Evolutionary conservation across 2,888 invertebrate genomes (phyloP), one percentile per base, ranked within the genome.

Genomic region (Campopleginae sp.): DNA sequence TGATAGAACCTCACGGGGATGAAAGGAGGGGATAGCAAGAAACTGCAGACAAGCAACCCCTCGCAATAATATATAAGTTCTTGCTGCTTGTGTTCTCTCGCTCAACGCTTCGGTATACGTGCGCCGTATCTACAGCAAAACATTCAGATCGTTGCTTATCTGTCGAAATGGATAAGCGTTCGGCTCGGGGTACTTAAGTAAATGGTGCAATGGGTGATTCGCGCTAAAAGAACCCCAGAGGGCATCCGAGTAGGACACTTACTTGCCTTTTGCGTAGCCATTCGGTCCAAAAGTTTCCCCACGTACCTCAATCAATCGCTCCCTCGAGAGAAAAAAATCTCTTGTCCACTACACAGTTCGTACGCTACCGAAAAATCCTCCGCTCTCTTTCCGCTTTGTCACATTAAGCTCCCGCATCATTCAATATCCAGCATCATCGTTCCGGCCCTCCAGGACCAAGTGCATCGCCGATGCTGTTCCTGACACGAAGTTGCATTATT

Each of bases 101-200:
- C 27, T 27, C 72, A 72, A 78, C 77, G 66, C 71, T 72, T 44
- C 14, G 33, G 33, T 70, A 12, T 51, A 71, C 66, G 33, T 44
- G 58, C 14, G 23, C 38, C 8, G n/a, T 63, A 42, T 19, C 14
- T 54, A 61, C 70, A 63, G 71, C 23, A 42, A 51, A n/a, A 54
- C 48, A 63, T 6, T 12, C 42, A 51, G 31, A 77, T 27, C 66
- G 46, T 42, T 77, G 65, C 38, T 77, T 83, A 83, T 79, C 82
- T 83, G 61, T 66, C 33, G 44, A 42, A 78, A 83, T 74, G 61
- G 78, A 74, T 38, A 74, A 68, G 58, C 65, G 78, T 78, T 48
- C n/a, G 66, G 54, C 58, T 58, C 63, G 38, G n/a, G 58, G 44
- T 44, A 23, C 23, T 72, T 46, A 46, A 42, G 51, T 33, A 66